Percentiles rank a stretch among this genome's conserved stretches.
Conservation (phyloP, 2,888 invertebrate species). For the Cabera pusaria region DNA sequence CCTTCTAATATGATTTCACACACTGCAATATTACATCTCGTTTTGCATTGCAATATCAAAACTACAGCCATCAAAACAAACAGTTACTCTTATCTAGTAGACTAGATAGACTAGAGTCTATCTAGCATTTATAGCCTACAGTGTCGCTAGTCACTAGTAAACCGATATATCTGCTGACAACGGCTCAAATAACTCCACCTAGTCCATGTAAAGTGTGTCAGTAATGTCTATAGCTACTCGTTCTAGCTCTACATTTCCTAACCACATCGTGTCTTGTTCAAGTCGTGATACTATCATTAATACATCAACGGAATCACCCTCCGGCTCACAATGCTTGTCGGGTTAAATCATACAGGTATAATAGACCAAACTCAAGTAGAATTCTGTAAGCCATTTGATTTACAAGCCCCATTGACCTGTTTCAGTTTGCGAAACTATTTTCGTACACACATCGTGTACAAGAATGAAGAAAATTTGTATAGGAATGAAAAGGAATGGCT, state of each 20-base stretch:
- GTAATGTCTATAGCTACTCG: not conserved
- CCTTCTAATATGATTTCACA: slow-evolving; percentile 1
- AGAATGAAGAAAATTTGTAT: slow-evolving; percentile 21
- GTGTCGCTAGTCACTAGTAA: slow-evolving; percentile 5
- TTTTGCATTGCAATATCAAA: slow-evolving; percentile 2
- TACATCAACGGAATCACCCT: slow-evolving; percentile 13
- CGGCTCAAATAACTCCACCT: slow-evolving; percentile 12
- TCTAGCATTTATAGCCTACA: slow-evolving; percentile 4
- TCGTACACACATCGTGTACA: slow-evolving; percentile 13
- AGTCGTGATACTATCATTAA: slow-evolving; percentile 8
- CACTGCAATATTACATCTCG: slow-evolving; percentile 3
- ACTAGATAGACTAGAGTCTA: no score
- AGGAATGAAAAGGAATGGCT: no score
- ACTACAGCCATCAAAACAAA: no score
- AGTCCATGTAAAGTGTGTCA: slow-evolving; percentile 13
- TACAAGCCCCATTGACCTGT: slow-evolving; percentile 16
- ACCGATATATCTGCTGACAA: slow-evolving; percentile 14
- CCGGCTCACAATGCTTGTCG: slow-evolving; percentile 9
- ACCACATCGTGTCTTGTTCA: slow-evolving; percentile 7
- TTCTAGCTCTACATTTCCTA: slow-evolving; percentile 2
- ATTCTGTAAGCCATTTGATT: slow-evolving; percentile 9
- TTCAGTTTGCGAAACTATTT: slow-evolving; percentile 20
- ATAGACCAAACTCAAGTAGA: slow-evolving; percentile 4
- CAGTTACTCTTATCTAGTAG: no score
- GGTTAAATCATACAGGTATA: slow-evolving; percentile 3